Conservation (phyloP, 2,797 vertebrate species). For the Alosa sapidissima region DNA sequence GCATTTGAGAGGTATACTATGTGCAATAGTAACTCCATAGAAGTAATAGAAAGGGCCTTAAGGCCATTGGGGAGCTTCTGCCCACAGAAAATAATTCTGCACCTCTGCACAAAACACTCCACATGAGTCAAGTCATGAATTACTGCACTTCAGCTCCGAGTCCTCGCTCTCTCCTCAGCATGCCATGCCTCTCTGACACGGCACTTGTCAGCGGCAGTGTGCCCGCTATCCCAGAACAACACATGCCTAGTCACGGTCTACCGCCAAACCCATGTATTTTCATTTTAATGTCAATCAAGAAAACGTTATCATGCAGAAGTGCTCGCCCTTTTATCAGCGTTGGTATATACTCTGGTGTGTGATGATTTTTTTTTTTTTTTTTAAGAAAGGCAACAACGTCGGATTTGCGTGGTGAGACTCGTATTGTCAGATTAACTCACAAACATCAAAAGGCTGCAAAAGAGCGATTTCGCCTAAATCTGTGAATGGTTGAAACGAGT, state of each 20-base stretch:
- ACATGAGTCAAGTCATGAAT: slow-evolving; percentile 1
- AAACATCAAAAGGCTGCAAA: too few relatives aligned
- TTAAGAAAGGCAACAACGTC: background rate
- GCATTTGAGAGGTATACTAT: background rate
- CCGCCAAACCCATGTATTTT: background rate
- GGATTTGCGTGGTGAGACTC: background rate
- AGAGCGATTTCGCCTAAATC: background rate
- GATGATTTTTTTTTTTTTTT: background rate
- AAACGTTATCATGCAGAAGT: background rate
- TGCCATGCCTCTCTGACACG: background rate
- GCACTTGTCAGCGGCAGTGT: slow-evolving; percentile 11
- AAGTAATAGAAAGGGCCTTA: background rate
- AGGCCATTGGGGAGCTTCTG: background rate
- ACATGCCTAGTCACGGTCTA: slow-evolving; percentile 1
- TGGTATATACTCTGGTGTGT: background rate
- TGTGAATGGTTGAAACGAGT: background rate
- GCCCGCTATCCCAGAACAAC: background rate
- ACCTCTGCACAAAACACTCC: background rate
- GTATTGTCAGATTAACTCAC: background rate
- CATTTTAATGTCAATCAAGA: background rate
- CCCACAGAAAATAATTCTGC: background rate
- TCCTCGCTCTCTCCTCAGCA: background rate
- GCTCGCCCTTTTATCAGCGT: background rate
- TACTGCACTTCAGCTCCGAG: background rate
- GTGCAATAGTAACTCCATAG: background rate